Percentiles rank a stretch among this genome's conserved stretches.
Evolutionary conservation across 2,888 invertebrate species (phyloP).

Genomic region (Litoditis marina): DNA sequence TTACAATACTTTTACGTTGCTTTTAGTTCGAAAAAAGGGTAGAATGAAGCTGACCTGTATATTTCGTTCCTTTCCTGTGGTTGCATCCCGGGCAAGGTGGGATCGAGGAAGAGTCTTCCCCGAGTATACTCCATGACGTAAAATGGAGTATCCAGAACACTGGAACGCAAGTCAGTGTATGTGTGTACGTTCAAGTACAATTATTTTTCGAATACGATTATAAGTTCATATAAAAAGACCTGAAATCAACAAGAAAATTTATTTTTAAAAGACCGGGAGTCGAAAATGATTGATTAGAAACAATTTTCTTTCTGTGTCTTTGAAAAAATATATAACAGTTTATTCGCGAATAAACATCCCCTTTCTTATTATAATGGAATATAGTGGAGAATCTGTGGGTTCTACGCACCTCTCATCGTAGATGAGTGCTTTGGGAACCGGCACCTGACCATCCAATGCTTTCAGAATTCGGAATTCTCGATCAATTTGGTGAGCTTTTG

Average conservation of each 20-base stretch:
- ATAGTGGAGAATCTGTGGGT: no score
- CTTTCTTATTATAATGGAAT: no score
- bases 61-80: constrained; percentile 59
- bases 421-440: constrained; percentile 63
- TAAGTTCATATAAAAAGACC: no score
- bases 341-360: no score
- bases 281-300: no score
- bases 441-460: constrained; percentile 62
- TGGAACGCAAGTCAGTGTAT: constrained; percentile 50
- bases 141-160: constrained; percentile 64
- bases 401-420: constrained; percentile 44
- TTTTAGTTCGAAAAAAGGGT: no score
- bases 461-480: constrained; percentile 64
- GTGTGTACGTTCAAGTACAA: not conserved
- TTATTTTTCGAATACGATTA: not conserved
- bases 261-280: no score
- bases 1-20: no score
- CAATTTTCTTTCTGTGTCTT: no score
- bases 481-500: constrained; percentile 65
- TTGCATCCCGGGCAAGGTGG: constrained; percentile 55
- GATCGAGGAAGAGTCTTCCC: constrained; percentile 63
- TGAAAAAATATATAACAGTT: no score
- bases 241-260: no score
- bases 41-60: constrained; percentile 58
- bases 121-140: constrained; percentile 65